Evolutionary conservation across 2,797 vertebrate genomes (phyloP).

Genomic region (Hydrocynus forskahlii): DNA sequence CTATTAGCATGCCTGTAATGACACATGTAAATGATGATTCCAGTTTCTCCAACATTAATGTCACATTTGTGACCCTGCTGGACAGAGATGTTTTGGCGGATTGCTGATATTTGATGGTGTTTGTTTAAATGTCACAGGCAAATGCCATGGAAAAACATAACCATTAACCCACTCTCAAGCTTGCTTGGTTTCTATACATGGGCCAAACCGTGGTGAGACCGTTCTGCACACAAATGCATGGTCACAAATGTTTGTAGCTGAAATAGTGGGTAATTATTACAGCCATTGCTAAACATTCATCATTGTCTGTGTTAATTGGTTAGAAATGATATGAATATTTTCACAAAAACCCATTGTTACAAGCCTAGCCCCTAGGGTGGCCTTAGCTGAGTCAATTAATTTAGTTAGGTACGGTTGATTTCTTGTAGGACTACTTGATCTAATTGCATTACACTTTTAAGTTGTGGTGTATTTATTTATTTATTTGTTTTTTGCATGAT

Average conservation of each 20-base stretch:
- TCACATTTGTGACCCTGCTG: constrained; percentile 49
- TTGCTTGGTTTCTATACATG: constrained; percentile 48
- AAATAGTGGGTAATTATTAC: constrained; percentile 62
- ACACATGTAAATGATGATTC: constrained; percentile 45
- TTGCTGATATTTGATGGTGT: constrained; percentile 71
- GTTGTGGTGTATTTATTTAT: neutral
- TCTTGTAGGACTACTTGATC: neutral
- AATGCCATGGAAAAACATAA: constrained; percentile 60
- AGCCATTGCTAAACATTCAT: constrained; percentile 50
- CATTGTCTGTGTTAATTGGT: constrained; percentile 43
- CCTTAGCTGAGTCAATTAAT: neutral
- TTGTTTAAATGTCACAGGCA: constrained; percentile 71
- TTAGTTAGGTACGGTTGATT: neutral
- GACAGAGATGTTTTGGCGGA: constrained; percentile 49
- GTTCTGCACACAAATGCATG: constrained; percentile 58
- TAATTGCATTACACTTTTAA: neutral
- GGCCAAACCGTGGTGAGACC: constrained; percentile 50
- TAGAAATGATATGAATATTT: constrained; percentile 6
- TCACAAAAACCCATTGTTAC: neutral
- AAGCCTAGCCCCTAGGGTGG: neutral
- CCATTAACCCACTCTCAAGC: constrained; percentile 63
- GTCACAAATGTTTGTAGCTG: constrained; percentile 44
- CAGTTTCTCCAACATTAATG: constrained; percentile 35
- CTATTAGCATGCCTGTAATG: constrained; percentile 42
- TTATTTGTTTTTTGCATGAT: neutral